Base-by-base conservation (phyloP, 2,113 vertebrate species). In the Hippopotamus amphibius region DNA sequence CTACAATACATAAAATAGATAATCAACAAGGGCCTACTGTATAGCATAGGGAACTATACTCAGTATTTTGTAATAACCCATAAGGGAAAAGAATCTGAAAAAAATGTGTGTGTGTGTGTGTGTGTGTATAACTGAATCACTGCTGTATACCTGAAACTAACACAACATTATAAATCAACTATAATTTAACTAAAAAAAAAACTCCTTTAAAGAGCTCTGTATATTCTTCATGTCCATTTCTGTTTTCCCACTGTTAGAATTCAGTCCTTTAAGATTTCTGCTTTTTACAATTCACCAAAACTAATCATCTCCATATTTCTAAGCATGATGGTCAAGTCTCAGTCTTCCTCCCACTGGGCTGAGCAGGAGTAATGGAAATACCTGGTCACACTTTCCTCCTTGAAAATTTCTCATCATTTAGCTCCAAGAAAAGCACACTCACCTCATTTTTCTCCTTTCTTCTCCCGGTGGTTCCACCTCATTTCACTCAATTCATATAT, bases 341-440 rank as follows among this genome's bases (percentile, higher is more conserved):
- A 48, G 13, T 16, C 7, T 61, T 41, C 17, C 46, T 16, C 24
- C 22, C 10, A 1, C 5, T 2, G 15, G 19, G 41, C 57, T 3
- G 15, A 55, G 10, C 19, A 63, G n/a, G 24, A n/a, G 43, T 16
- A 7, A 6, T 7, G 1, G 41, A 1, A 7, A 43, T 1, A 37
- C 33, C 3, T 24, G 43, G 53, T 41, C 10, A 63, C 11, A 37
- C 0, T 1, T 50, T 55, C 7, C 24, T 48, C n/a, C 66, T 81
- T 82, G 28, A 53, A 68, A 80, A 43, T 26, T 14, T 11, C 15
- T 59, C 22, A 24, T 30, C 41, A 21, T 26, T 59, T 37, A 24
- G 74, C 3, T 59, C 28, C 16, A 53, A 83, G 63, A 22, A 74
- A 33, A 37, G 15, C 22, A 46, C 16, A 2, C 37, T 43, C 6